Evolutionary conservation across 2,797 vertebrate genomes (phyloP).

Genomic region (Mormyrus hasselquistii): DNA sequence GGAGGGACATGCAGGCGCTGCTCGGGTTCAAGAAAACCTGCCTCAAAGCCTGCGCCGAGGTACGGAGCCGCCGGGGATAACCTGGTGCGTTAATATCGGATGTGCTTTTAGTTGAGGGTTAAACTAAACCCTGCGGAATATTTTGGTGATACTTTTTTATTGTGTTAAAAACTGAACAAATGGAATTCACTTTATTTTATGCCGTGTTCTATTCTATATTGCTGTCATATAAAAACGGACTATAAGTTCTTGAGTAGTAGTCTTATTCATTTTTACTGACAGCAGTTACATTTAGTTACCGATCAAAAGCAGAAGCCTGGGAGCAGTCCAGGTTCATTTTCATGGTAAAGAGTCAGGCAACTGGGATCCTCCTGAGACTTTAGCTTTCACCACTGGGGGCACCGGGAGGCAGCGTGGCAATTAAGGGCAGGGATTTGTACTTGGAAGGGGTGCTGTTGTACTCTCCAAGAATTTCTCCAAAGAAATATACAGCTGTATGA

Average conservation of each 20-base stretch:
- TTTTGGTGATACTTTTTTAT: not conserved
- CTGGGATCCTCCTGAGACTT: not conserved
- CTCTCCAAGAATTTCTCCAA: not conserved
- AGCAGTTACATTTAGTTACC: not conserved
- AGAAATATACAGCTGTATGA: not conserved
- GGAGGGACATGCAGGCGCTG: slow-evolving; percentile 71
- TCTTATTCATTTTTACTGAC: not conserved
- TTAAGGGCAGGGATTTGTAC: not conserved
- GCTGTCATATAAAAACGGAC: not conserved
- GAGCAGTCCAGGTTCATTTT: not conserved
- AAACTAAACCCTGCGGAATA: not conserved
- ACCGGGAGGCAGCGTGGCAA: not conserved
- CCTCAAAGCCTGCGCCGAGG: slow-evolving; percentile 95
- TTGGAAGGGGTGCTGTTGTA: not conserved
- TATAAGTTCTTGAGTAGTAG: not conserved
- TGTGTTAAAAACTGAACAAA: not conserved
- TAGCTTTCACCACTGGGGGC: not conserved
- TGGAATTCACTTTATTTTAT: not conserved
- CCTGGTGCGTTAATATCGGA: not conserved
- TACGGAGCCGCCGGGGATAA: slow-evolving; percentile 49
- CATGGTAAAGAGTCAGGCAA: not conserved
- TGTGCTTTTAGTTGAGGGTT: not conserved
- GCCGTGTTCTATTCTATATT: not conserved
- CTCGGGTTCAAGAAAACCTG: slow-evolving; percentile 97
- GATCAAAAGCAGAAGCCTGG: not conserved